These are phyloP conservation scores for Leucoptera coffeella DNA, from an alignment of 2,888 invertebrate genomes.

Conservation along the genomic window DNA sequence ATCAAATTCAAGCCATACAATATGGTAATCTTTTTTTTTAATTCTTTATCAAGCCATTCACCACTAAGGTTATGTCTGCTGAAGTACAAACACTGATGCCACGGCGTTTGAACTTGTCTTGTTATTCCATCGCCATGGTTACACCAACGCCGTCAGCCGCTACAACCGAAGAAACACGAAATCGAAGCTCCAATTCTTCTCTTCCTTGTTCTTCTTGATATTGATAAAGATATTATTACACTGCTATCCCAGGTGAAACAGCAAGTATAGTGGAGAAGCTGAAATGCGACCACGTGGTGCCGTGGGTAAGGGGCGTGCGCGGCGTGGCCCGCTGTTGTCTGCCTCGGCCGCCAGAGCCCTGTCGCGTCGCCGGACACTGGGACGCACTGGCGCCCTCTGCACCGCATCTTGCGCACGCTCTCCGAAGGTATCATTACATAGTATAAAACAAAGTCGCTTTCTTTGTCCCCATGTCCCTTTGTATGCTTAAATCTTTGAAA, in stretches of 20 bases:
- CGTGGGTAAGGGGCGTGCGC: slow-evolving; percentile 80
- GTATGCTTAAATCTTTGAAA: too few relatives aligned
- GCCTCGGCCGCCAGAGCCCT: slow-evolving; percentile 94
- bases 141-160: too few relatives aligned
- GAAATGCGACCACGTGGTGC: slow-evolving; percentile 87
- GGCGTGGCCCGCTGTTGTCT: slow-evolving; percentile 84
- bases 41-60: too few relatives aligned
- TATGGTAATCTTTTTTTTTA: too few relatives aligned
- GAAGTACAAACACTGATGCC: too few relatives aligned
- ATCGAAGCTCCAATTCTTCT: not conserved
- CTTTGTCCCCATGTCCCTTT: too few relatives aligned
- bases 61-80: too few relatives aligned
- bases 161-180: too few relatives aligned
- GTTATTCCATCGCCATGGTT: too few relatives aligned
- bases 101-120: too few relatives aligned
- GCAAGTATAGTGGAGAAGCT: slow-evolving; percentile 87
- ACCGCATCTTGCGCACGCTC: slow-evolving; percentile 89
- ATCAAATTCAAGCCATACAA: too few relatives aligned
- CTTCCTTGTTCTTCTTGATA: not conserved
- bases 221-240: not conserved
- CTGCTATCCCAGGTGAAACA: slow-evolving; percentile 50
- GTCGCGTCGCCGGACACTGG: slow-evolving; percentile 95
- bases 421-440: slow-evolving; percentile 52
- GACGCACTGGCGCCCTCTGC: slow-evolving; percentile 82
- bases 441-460: too few relatives aligned